Conservation (phyloP, 2,888 invertebrate species). For the Theristus sp. region DNA sequence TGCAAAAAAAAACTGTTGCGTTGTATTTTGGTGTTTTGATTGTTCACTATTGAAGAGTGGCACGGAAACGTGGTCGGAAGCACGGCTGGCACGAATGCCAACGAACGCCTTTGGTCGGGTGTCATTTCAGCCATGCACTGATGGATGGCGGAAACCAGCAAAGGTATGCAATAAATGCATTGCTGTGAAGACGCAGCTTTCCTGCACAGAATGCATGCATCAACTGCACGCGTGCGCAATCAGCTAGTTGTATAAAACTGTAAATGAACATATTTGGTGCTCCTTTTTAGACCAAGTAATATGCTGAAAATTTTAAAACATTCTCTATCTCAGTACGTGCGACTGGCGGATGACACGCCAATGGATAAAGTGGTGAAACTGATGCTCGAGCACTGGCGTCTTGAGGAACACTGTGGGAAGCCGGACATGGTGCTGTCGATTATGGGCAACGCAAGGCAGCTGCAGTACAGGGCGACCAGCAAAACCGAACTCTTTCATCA, state of each 20-base stretch:
- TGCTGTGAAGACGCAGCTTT: no score
- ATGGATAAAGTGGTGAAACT: constrained; percentile 25
- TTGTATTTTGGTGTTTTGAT: not conserved
- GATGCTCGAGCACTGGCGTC: constrained; percentile 29
- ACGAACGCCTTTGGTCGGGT: not conserved
- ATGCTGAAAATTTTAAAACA: not conserved
- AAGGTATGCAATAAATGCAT: no score
- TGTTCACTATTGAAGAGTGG: no score
- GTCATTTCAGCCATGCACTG: not conserved
- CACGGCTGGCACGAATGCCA: not conserved
- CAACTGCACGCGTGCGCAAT: no score
- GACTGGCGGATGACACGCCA: constrained; percentile 25
- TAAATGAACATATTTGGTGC: no score
- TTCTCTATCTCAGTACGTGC: constrained; percentile 23
- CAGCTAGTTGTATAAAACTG: no score
- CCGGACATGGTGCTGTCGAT: constrained; percentile 33
- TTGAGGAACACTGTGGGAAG: constrained; percentile 21
- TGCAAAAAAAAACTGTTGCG: no score
- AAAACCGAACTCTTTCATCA: constrained; percentile 31
- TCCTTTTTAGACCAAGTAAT: no score
- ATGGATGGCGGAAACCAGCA: not conserved
- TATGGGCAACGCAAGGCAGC: constrained; percentile 33
- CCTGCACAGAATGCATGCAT: no score
- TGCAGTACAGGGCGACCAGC: constrained; percentile 29
- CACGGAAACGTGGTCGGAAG: no score